These are phyloP conservation scores for Aphelocoma californica DNA, from an alignment of 2,797 vertebrate species.

Conservation along the genomic window DNA sequence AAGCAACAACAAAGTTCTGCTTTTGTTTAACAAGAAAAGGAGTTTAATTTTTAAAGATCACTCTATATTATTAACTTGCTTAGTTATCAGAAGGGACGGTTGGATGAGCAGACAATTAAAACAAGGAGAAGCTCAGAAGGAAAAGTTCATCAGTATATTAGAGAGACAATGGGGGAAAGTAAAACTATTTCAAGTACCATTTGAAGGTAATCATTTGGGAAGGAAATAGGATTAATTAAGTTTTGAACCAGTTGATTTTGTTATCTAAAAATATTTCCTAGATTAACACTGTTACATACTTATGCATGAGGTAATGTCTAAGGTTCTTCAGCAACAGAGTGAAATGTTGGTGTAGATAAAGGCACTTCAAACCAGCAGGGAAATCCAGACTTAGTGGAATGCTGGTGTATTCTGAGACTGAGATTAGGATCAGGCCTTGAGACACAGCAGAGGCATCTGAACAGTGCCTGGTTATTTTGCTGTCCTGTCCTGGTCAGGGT, in stretches of 20 bases:
- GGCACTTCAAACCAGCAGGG: background rate
- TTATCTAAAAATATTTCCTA: constrained; percentile 50
- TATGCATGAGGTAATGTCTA: background rate
- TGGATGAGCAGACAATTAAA: constrained; percentile 46
- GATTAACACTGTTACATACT: background rate
- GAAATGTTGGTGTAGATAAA: background rate
- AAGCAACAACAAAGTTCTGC: background rate
- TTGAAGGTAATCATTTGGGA: constrained; percentile 43
- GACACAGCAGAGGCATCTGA: background rate
- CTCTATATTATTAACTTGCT: constrained; percentile 32
- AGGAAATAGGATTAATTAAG: constrained; percentile 50
- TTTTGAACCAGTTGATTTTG: constrained; percentile 36
- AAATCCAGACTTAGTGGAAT: background rate
- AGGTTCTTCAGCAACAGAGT: background rate
- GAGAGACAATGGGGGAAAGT: constrained; percentile 25
- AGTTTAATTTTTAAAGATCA: constrained; percentile 27
- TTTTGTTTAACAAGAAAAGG: background rate
- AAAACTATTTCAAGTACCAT: constrained; percentile 29
- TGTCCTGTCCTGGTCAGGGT: background rate
- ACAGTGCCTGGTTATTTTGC: background rate
- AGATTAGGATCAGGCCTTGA: background rate
- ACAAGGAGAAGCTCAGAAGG: constrained; percentile 2
- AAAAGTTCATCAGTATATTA: constrained; percentile 34
- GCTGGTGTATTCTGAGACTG: background rate
- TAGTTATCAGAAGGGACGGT: constrained; percentile 45